Evolutionary conservation across 2,113 vertebrate genomes (phyloP), one percentile per base, ranked within the genome.

Genomic region (Phrynosoma blainvillii): DNA sequence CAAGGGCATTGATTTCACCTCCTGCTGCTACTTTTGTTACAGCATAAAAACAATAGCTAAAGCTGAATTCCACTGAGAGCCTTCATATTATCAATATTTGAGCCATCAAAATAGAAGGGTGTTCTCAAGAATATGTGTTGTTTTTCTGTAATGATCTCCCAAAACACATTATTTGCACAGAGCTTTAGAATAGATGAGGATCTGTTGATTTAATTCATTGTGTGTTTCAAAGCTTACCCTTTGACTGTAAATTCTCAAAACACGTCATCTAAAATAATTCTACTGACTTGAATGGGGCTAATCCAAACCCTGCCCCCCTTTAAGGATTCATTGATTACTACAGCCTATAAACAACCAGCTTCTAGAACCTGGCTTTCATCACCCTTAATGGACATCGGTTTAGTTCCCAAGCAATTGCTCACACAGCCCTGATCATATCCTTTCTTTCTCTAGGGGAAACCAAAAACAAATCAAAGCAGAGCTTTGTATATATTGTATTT

Each of bases 1-100:
- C 97, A 98, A 98, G 98, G 97, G 97, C 97, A 97, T 96, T 96
- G 97, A 97, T 97, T 97, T 97, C 97, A 97, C 97, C 97, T 97
- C 97, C 96, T 97, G 97, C 97, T 96, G 96, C 96, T 96, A 97
- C 97, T 97, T 98, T 98, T 97, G 97, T 98, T 97, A 97, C 94
- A 96, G 95, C 96, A 95, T 96, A 97, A 97, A 98, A 98, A 98
- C 97, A 98, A 97, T 97, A 96, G 97, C 96, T 96, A 95, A 95
- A 89, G 91, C 96, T 96, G 94, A 94, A 97, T 97, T 97, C 97
- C 96, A 96, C 96, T 81, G 97, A 97, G 96, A 89, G 95, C 95
- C 95, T 97, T 98, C 96, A 97, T 96, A 98, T 98, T 97, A 98
- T 98, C 97, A 97, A 96, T 98, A 98, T 98, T 97, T 97, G 94